Conservation (phyloP, 2,113 vertebrate genomes). For the Elachura formosa region DNA sequence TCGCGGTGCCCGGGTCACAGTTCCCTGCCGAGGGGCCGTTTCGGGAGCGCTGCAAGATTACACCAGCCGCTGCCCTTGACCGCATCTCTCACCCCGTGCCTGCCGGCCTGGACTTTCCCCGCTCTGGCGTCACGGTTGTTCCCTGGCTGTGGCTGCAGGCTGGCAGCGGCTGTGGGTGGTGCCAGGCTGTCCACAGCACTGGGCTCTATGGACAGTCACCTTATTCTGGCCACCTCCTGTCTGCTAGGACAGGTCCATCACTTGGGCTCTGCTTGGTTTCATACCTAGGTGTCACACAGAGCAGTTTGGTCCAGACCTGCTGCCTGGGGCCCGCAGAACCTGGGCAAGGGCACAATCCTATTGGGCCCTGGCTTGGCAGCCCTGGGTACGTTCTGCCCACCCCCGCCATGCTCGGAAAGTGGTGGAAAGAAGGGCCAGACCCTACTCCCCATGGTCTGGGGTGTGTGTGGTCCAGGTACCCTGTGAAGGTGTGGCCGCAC, state of each 20-base stretch:
- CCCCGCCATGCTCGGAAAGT: rapidly evolving
- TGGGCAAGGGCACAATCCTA: neutral
- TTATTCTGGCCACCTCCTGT: neutral
- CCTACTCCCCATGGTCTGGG: rapidly evolving
- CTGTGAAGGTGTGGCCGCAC: neutral
- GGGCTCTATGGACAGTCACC: no score
- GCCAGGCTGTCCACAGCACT: neutral
- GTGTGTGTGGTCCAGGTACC: rapidly evolving
- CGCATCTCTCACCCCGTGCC: neutral
- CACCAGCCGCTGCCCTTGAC: neutral
- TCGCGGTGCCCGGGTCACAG: rapidly evolving
- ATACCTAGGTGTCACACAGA: neutral
- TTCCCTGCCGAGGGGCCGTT: neutral
- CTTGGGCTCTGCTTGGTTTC: neutral
- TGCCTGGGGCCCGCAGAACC: neutral
- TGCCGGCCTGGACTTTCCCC: conserved; percentile 41
- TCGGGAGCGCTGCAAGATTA: neutral
- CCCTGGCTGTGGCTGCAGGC: neutral
- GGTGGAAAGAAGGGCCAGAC: neutral
- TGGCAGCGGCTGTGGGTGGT: neutral
- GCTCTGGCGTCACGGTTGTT: conserved; percentile 23
- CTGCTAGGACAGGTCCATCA: neutral
- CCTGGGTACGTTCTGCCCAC: rapidly evolving
- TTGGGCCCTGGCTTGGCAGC: neutral
- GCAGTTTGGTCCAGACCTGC: neutral